phyloP scores from a whole-genome alignment of 2,113 vertebrate species.

The Ammospiza caudacuta region DNA sequence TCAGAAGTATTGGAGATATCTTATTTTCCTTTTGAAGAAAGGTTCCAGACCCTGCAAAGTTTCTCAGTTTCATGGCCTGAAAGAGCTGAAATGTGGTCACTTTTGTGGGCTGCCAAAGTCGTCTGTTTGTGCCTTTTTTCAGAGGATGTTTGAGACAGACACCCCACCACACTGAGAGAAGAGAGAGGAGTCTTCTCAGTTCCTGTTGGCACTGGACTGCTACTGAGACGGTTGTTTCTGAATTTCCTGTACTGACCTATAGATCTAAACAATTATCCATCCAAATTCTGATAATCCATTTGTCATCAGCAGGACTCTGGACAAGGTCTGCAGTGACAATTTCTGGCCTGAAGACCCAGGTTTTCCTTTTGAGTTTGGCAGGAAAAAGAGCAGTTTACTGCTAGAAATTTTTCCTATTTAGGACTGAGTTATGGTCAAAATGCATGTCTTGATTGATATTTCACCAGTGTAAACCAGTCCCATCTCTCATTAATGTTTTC shows the following conservation, averaged over 20 bases:
- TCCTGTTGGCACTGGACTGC: background rate
- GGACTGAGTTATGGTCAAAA: background rate
- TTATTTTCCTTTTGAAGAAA: background rate
- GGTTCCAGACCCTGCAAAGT: background rate
- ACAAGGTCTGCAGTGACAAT: background rate
- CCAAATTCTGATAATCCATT: background rate
- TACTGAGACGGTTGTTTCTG: background rate
- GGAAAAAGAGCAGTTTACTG: background rate
- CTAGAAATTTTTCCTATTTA: background rate
- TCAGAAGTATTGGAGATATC: background rate
- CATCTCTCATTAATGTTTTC: background rate
- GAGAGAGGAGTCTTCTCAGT: background rate
- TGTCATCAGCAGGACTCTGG: background rate
- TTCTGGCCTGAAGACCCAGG: background rate
- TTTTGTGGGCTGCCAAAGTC: background rate
- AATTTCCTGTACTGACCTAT: background rate
- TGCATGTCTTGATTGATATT: background rate
- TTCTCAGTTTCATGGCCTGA: background rate
- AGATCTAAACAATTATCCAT: background rate
- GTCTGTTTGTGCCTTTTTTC: background rate
- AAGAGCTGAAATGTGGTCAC: background rate
- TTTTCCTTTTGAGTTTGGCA: background rate
- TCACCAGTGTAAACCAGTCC: background rate
- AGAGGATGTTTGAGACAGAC: background rate
- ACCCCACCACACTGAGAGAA: background rate